These are phyloP conservation scores for Heterodera filipjevi DNA, from an alignment of 2,888 invertebrate genomes.

Conservation along the genomic window DNA sequence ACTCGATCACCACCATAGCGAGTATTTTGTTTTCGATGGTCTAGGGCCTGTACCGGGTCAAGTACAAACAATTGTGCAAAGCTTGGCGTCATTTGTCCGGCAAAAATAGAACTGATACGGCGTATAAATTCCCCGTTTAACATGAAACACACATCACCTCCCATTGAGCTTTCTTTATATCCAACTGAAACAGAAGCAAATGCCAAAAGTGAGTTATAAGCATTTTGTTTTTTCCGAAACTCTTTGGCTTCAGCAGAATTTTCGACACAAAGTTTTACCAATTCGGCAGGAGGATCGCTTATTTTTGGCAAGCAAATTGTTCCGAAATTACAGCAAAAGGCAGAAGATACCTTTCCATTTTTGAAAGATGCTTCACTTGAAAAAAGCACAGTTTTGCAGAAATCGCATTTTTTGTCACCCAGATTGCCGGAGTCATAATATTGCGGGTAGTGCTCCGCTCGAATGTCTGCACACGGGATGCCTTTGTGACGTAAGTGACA, in stretches of 20 bases:
- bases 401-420: not conserved
- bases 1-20: not conserved
- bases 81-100: not conserved
- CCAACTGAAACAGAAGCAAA: constrained; percentile 1
- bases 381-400: not conserved
- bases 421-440: constrained; percentile 10
- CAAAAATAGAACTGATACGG: not conserved
- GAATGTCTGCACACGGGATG: not conserved
- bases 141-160: constrained; percentile 1
- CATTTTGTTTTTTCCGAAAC: not conserved
- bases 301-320: no score
- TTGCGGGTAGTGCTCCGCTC: not conserved
- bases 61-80: constrained; percentile 9
- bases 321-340: not conserved
- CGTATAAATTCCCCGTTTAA: constrained; percentile 17
- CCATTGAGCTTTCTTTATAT: not conserved
- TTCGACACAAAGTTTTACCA: no score
- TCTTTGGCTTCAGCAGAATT: constrained; percentile 3
- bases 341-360: not conserved
- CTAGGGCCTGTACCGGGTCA: not conserved
- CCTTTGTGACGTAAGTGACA: not conserved
- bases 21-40: not conserved
- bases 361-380: not conserved
- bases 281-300: no score
- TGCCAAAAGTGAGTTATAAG: not conserved